phyloP scores from a whole-genome alignment of 2,113 vertebrate species.

The Cyphomyrus plagiostoma region DNA sequence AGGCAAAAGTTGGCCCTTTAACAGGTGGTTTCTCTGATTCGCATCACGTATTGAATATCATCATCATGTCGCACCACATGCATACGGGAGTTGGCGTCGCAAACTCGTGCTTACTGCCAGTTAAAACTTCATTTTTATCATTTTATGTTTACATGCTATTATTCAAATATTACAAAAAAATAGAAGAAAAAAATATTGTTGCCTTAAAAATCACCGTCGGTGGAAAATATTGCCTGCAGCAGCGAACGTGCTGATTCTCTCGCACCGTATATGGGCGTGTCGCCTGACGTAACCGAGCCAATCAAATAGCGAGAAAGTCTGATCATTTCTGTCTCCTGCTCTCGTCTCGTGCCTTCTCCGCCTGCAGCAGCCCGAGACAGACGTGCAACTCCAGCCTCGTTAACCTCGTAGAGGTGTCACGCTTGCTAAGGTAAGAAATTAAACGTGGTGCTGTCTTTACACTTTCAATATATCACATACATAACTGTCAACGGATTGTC shows the following conservation, averaged over 20 bases:
- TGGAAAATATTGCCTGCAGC: background rate
- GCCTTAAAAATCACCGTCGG: background rate
- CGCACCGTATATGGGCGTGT: slow-evolving; percentile 3
- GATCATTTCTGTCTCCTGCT: background rate
- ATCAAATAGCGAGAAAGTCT: background rate
- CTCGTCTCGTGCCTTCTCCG: slow-evolving; percentile 1
- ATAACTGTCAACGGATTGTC: background rate
- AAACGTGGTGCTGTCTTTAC: background rate
- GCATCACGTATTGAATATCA: background rate
- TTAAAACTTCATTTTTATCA: background rate
- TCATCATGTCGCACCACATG: background rate
- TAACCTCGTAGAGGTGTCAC: background rate
- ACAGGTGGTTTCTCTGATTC: background rate
- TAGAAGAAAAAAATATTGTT: background rate
- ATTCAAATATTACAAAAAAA: background rate
- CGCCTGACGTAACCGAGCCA: background rate
- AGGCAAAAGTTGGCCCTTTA: background rate
- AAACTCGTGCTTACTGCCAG: background rate
- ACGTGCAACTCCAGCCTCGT: background rate
- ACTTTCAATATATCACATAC: background rate
- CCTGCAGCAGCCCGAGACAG: background rate
- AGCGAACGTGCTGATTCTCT: slow-evolving; percentile 3
- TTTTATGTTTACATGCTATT: background rate
- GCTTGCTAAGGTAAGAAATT: background rate
- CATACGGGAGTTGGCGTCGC: background rate